Conservation (phyloP, 1,140 invertebrate genomes). For the Plutomurus gul region DNA sequence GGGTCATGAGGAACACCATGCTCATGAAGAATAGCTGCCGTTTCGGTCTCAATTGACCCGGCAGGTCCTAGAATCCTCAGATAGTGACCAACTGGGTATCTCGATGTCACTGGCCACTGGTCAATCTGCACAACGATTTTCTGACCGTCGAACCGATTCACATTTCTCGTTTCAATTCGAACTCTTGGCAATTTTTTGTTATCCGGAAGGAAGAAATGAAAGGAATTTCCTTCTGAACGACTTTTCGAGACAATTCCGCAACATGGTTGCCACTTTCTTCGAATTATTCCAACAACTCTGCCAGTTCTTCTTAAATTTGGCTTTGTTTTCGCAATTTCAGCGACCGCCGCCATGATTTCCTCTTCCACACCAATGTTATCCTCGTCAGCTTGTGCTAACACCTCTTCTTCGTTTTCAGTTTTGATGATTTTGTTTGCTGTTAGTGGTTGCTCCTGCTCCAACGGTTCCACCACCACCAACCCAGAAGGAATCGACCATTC, state of each 20-base stretch:
- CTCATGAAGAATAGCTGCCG: slow-evolving; percentile 92
- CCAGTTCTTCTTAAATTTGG: slow-evolving; percentile 68
- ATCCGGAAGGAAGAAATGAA: slow-evolving; percentile 85
- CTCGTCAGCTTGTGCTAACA: slow-evolving; percentile 52
- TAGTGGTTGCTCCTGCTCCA: slow-evolving; percentile 58
- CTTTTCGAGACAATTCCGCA: slow-evolving; percentile 90
- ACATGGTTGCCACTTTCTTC: slow-evolving; percentile 94
- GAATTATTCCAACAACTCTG: slow-evolving; percentile 90
- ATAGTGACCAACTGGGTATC: slow-evolving; percentile 83
- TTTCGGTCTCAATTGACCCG: slow-evolving; percentile 89
- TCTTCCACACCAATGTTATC: slow-evolving; percentile 52
- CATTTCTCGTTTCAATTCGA: slow-evolving; percentile 88
- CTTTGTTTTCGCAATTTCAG: slow-evolving; percentile 33
- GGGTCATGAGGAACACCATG: slow-evolving; percentile 95
- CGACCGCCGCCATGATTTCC: slow-evolving; percentile 55
- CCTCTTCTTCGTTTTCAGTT: slow-evolving; percentile 67
- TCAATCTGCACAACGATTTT: slow-evolving; percentile 91
- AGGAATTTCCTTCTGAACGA: slow-evolving; percentile 70
- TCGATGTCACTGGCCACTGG: slow-evolving; percentile 85
- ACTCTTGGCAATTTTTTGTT: slow-evolving; percentile 89
- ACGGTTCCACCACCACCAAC: slow-evolving; percentile 74
- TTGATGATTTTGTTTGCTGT: slow-evolving; percentile 57
- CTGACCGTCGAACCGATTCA: slow-evolving; percentile 76
- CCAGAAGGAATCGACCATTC: slow-evolving; percentile 88
- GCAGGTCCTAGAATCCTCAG: slow-evolving; percentile 80